Conservation (phyloP, 2,888 invertebrate species). For the Plebejus anna region DNA sequence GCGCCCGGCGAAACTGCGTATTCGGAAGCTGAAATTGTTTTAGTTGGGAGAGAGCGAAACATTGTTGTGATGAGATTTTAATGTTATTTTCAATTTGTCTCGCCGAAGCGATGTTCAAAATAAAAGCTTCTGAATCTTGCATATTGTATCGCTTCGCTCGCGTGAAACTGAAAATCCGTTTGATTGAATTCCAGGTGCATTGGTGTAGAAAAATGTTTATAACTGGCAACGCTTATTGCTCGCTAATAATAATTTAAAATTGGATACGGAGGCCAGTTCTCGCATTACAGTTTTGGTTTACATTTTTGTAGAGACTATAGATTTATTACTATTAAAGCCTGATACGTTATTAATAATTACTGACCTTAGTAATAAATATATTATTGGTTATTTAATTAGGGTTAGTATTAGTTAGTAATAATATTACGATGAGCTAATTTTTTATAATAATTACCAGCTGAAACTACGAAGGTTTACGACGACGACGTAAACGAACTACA, state of each 20-base stretch:
- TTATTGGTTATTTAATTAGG: not conserved
- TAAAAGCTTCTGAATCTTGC: not conserved
- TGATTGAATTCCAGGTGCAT: constrained; percentile 20
- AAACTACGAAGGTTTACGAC: not conserved
- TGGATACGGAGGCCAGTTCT: not conserved
- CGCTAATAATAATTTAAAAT: constrained; percentile 2
- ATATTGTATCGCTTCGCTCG: not conserved
- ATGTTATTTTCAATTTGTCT: constrained; percentile 5
- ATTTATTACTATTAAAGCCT: too few relatives aligned
- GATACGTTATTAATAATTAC: too few relatives aligned
- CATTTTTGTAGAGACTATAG: not conserved
- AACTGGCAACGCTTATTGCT: constrained; percentile 5
- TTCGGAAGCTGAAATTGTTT: constrained; percentile 21
- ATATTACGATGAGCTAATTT: not conserved
- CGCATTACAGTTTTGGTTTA: not conserved
- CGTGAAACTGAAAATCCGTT: constrained; percentile 5
- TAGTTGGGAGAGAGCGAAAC: constrained; percentile 1
- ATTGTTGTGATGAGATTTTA: constrained; percentile 13
- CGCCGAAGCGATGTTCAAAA: constrained; percentile 1
- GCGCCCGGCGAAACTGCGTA: constrained; percentile 21
- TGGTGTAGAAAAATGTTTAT: constrained; percentile 15
- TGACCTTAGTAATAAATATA: too few relatives aligned
- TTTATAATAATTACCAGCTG: not conserved
- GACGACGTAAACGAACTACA: not conserved
- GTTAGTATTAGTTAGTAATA: not conserved